Base-by-base conservation (phyloP, 2,888 invertebrate species). In the Spodoptera exigua region DNA sequence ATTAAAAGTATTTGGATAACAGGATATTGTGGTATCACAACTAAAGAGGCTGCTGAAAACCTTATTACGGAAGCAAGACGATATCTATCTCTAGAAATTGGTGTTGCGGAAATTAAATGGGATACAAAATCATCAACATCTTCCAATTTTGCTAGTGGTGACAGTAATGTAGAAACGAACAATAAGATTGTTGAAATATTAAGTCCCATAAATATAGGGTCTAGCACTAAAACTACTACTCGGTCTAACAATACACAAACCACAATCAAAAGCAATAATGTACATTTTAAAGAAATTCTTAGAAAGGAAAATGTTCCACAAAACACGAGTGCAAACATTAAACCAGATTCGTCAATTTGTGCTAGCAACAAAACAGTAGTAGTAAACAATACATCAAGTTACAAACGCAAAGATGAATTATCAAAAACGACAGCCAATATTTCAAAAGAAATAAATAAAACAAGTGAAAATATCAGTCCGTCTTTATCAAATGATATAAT, bases 31-130 rank as follows among this genome's bases (percentile, higher is more conserved):
- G 98, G 97, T 34, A 87, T 98, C 74, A 97, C 98, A 1, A 96
- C 97, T 53, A 95, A 94, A 55, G 97, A 98, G 89, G 98, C 98
- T 4, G 98, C 99, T 3, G 89, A 95, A 61, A 93, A 97, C 71
- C 93, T 99, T 16, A 96, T 98, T 16, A 83, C 91, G 14, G 98
- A 98, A 89, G 98, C 99, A 21, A 95, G 98, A 81, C 94, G 94
- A 74, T 95, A 95, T 89, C 89, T 96, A 32, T 94, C 96, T 88
- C 94, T 95, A 76, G 97, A 98, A 91, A 95, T 98, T 69, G 97
- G 97, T 2, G 94, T 96, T 4, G 93, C 93, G 16, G 95, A 96
- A 74, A 96, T 97, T 21, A 95, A 96, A 73, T 97, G 97, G 97
- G 87, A 93, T 44, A 83, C 85, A 55, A 83, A 86, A 48, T 54